Percentiles rank a stretch among this genome's conserved stretches.
Conservation (phyloP, 2,888 invertebrate species). For the Pheosia gnoma region DNA sequence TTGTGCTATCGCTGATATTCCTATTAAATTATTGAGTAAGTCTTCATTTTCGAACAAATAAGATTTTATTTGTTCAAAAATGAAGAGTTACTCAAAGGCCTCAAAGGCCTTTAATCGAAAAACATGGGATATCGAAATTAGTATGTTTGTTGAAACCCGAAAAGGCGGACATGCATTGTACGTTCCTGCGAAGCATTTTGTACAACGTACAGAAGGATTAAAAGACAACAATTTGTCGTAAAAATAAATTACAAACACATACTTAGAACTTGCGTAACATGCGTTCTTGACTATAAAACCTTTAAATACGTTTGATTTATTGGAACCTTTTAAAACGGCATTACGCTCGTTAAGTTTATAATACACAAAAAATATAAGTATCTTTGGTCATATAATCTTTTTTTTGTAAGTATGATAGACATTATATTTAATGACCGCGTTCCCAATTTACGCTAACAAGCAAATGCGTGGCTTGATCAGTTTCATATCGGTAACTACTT, state of each 20-base stretch:
- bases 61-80: too few relatives aligned
- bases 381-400: constrained; percentile 5
- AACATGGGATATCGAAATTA: too few relatives aligned
- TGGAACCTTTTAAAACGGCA: constrained; percentile 30
- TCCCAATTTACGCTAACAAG: not conserved
- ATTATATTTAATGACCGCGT: constrained; percentile 5
- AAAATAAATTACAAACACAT: constrained; percentile 31
- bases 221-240: constrained; percentile 17
- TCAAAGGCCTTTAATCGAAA: too few relatives aligned
- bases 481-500: not conserved
- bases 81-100: too few relatives aligned
- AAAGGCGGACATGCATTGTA: not conserved
- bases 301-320: constrained; percentile 39
- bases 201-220: constrained; percentile 3
- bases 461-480: not conserved
- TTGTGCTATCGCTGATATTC: too few relatives aligned
- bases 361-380: constrained; percentile 20
- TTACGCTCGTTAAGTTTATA: constrained; percentile 16
- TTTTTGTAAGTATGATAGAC: constrained; percentile 2
- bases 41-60: too few relatives aligned
- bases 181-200: not conserved
- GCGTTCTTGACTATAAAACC: constrained; percentile 18
- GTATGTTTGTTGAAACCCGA: too few relatives aligned
- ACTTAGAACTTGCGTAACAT: constrained; percentile 25
- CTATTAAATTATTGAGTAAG: too few relatives aligned